Evolutionary conservation across 2,797 vertebrate species (phyloP), one percentile per base, ranked within the genome.

Genomic region (Zenarchopterus dispar): DNA sequence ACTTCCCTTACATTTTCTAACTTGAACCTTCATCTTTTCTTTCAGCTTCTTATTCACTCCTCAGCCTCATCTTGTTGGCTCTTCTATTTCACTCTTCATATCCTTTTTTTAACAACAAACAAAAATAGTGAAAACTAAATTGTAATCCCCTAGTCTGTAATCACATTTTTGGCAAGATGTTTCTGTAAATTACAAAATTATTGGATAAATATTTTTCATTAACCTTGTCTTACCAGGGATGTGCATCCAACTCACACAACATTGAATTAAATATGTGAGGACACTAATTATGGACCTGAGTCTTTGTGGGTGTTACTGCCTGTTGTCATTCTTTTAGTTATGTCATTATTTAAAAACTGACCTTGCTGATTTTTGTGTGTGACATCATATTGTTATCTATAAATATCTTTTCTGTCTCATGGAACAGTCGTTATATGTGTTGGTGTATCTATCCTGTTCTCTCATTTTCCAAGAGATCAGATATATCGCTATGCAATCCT

Each of bases 1-100:
- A 68, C 71, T 73, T 70, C 54, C 67, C 63, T 63, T 47, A 42
- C 36, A 72, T 77, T 71, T 85, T 82, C 39, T 75, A 49, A 52
- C 51, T 73, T 69, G 24, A 77, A 75, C 50, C 43, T 22, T 64
- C 42, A 62, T 64, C 48, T 73, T 84, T 78, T 94, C 94, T 76
- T 19, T 62, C 72, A 64, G 44, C 71, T 68, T 82, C 59, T 84
- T 73, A 70, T 82, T 71, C 31, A 1, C 56, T 57, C 31, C 31
- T 69, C 56, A 71, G 64, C 59, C 62, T 64, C 24, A 56, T 80
- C 47, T 56, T 51, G 57, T 58, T 62, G 59, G 63, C 68, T 81
- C 60, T 76, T 65, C 45, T 48, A 76, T 83, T 80, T 80, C 76
- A 63, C 39, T 74, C 59, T 15, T 67, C 51, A 73, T 78, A 78